Evolutionary conservation across 2,888 invertebrate species (phyloP).

Genomic region (Hipparchia sbordonii): DNA sequence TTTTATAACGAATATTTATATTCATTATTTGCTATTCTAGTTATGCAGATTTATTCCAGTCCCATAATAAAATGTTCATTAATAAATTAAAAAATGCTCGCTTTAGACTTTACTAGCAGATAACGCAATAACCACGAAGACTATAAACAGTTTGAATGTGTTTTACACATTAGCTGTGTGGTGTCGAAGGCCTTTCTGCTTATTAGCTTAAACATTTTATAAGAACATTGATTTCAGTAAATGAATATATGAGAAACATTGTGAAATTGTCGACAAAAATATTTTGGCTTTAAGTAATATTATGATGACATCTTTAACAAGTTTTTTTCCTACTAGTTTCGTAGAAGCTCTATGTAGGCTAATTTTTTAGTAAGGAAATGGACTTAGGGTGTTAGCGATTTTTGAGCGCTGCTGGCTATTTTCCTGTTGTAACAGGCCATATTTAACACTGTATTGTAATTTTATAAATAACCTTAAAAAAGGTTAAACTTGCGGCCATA

Average conservation of each 20-base stretch:
- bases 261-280: not conserved
- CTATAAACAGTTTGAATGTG: slow-evolving; percentile 9
- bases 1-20: not conserved
- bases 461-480: too few species aligned
- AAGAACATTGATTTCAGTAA: not conserved
- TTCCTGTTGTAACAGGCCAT: too few species aligned
- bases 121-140: slow-evolving; percentile 13
- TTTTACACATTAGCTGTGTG: slow-evolving; percentile 4
- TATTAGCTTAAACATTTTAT: not conserved
- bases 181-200: slow-evolving; percentile 4
- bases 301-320: not conserved
- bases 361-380: too few species aligned
- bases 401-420: too few species aligned
- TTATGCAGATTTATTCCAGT: not conserved
- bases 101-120: slow-evolving; percentile 9
- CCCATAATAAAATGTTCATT: not conserved
- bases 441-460: too few species aligned
- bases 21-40: not conserved
- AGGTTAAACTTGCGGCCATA: too few species aligned
- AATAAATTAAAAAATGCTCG: slow-evolving; percentile 1
- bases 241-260: not conserved
- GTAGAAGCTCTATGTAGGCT: not conserved
- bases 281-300: not conserved
- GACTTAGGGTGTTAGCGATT: too few species aligned
- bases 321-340: not conserved